phyloP scores from a whole-genome alignment of 2,113 vertebrate genomes.

The Redunca redunca region DNA sequence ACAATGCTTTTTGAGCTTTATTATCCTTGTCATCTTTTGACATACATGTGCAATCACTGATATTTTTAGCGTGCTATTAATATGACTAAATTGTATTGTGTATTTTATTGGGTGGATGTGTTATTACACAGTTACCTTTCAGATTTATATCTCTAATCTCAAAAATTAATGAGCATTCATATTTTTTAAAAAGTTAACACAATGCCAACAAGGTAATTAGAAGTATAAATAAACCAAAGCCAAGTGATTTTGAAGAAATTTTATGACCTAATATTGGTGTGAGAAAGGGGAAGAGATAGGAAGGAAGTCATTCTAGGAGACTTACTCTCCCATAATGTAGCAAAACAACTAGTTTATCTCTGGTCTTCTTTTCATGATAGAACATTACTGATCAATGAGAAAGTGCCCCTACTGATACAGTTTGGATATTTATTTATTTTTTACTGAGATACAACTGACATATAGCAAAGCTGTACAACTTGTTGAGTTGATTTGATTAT shows the following conservation, averaged over 20 bases:
- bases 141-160: slow-evolving; percentile 56
- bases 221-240: slow-evolving; percentile 53
- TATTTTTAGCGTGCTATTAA: slow-evolving; percentile 56
- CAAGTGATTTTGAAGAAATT: neutral
- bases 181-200: neutral
- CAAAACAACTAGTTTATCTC: neutral
- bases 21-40: slow-evolving; percentile 50
- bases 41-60: neutral
- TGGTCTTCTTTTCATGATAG: neutral
- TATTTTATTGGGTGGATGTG: slow-evolving; percentile 45
- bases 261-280: neutral
- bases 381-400: neutral
- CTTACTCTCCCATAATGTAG: too few species aligned
- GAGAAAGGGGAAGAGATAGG: neutral
- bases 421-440: neutral
- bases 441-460: neutral
- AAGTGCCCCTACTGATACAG: neutral
- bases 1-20: neutral
- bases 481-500: neutral
- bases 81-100: slow-evolving; percentile 32
- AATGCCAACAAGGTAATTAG: slow-evolving; percentile 30
- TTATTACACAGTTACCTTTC: slow-evolving; percentile 15
- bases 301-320: neutral
- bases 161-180: slow-evolving; percentile 29
- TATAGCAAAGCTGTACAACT: neutral